phyloP scores from a whole-genome alignment of 2,888 invertebrate genomes.

The Eilema depressum region DNA sequence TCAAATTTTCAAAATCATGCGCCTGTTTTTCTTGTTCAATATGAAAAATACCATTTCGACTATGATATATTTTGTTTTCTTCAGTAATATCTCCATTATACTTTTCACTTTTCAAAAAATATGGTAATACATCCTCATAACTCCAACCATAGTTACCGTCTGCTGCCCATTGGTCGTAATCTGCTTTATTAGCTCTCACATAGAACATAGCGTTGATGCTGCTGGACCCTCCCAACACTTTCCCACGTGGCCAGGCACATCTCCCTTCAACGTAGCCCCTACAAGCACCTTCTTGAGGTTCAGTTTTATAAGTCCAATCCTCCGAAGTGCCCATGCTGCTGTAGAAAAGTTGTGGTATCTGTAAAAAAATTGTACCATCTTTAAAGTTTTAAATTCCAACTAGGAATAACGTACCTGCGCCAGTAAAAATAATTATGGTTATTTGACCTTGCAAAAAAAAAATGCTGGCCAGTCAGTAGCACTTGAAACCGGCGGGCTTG shows the following conservation, averaged over 20 bases:
- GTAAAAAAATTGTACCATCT: constrained; percentile 35
- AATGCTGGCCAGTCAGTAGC: background rate
- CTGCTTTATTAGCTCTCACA: constrained; percentile 82
- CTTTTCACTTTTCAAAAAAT: constrained; percentile 85
- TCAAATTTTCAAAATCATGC: constrained; percentile 57
- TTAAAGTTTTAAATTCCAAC: background rate
- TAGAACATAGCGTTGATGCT: constrained; percentile 88
- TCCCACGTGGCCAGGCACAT: constrained; percentile 88
- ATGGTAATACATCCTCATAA: constrained; percentile 83
- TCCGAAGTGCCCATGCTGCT: constrained; percentile 60
- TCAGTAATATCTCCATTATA: constrained; percentile 46
- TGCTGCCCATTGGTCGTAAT: constrained; percentile 86
- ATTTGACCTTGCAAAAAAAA: background rate
- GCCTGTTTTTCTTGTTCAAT: constrained; percentile 61
- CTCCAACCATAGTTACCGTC: constrained; percentile 86
- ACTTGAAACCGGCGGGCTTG: background rate
- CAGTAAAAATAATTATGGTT: background rate
- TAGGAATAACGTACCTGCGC: background rate
- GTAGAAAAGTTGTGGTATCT: constrained; percentile 64
- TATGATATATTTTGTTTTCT: constrained; percentile 65
- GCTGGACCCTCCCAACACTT: constrained; percentile 87
- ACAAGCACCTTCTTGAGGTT: constrained; percentile 75
- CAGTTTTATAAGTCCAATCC: constrained; percentile 87
- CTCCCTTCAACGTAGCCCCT: constrained; percentile 69
- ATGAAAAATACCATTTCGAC: constrained; percentile 69